Base-by-base conservation (phyloP, 2,888 invertebrate genomes). In the Drosophila infuscata region DNA sequence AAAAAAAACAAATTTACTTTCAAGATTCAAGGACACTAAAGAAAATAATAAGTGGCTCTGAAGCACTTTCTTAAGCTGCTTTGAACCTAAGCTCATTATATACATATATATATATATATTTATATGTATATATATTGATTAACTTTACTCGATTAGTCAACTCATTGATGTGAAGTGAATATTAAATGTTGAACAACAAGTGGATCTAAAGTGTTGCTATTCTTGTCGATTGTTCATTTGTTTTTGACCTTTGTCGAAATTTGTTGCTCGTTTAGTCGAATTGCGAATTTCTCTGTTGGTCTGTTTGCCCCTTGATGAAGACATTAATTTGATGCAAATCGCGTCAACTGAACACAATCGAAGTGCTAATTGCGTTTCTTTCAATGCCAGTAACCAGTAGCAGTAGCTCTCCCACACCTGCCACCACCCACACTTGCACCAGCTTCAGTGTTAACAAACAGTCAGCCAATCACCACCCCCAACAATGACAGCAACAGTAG, bases 301-400 rank as follows among this genome's bases (percentile, higher is more conserved):
- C 62, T 67, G 74, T 76, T 58, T 81, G 81, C 60, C 70, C 65
- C 67, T 66, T 83, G 83, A 88, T 85, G 88, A 87, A 87, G 87
- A 88, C 89, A 88, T 88, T 89, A 88, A 88, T 88, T 88, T 89
- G 89, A 91, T 90, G 90, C 88, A 90, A 90, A 83, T 86, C 81
- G 89, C 82, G 82, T 75, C 80, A 81, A 74, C 77, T 71, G 84
- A 86, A 91, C 91, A 91, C 91, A 91, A 91, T 91, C 86, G 91
- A 84, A 85, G 80, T 89, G 88, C 90, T 91, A 91, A 91, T 91
- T 91, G 91, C 89, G 88, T 84, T 89, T 89, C 91, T 89, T 90
- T 90, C 91, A 88, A 80, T 82, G 79, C 70, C 46, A 25, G 46
- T 46, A 46, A 66, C 73, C 46, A 25, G 25, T 25, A 46, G 64